Evolutionary conservation across 1,140 invertebrate genomes (phyloP).

Genomic region (Pinna nobilis): DNA sequence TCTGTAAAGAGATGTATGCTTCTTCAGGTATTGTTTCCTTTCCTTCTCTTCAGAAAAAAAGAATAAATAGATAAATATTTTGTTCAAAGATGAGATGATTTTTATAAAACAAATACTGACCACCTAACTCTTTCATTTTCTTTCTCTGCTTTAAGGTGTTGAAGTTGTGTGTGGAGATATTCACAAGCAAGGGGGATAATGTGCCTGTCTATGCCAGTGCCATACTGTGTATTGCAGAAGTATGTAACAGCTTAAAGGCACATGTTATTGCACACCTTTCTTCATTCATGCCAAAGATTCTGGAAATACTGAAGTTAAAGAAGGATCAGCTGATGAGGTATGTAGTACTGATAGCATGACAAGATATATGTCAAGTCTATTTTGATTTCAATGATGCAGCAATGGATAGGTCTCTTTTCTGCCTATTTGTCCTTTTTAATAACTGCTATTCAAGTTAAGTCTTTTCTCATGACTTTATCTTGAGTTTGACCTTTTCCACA

Average conservation of each 20-base stretch:
- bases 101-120: background rate
- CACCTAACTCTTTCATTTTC: background rate
- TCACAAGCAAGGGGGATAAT: constrained; percentile 44
- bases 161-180: constrained; percentile 51
- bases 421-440: too few species aligned
- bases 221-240: constrained; percentile 87
- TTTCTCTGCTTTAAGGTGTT: constrained; percentile 54
- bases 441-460: too few species aligned
- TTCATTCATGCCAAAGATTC: constrained; percentile 82
- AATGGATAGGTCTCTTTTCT: too few species aligned
- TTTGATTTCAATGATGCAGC: too few species aligned
- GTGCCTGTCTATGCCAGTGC: constrained; percentile 61
- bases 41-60: background rate
- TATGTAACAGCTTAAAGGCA: constrained; percentile 81
- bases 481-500: too few species aligned
- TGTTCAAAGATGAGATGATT: constrained; percentile 51
- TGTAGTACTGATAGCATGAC: background rate
- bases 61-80: constrained; percentile 61
- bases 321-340: background rate
- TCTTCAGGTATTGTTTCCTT: background rate
- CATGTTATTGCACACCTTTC: constrained; percentile 83
- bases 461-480: too few species aligned
- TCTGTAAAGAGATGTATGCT: background rate
- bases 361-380: too few species aligned
- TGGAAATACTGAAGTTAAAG: background rate